Evolutionary conservation across 2,113 vertebrate species (phyloP).

Genomic region (Ammospiza nelsoni): DNA sequence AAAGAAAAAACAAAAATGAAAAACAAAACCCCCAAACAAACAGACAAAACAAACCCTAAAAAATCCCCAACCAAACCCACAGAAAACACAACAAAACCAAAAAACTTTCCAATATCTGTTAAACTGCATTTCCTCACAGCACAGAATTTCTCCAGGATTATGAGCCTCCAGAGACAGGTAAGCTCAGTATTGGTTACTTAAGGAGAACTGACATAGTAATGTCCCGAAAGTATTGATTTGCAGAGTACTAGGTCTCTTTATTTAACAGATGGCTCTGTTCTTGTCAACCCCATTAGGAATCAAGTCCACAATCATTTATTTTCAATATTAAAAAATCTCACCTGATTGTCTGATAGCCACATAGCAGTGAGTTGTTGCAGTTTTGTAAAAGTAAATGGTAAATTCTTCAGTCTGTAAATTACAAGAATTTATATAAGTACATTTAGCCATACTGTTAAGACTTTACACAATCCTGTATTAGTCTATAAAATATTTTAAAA

Average conservation of each 20-base stretch:
- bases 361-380: conserved; percentile 95
- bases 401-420: conserved; percentile 87
- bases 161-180: background rate
- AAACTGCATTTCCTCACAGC: background rate
- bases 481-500: background rate
- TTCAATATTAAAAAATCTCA: conserved; percentile 57
- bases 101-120: background rate
- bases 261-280: background rate
- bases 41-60: background rate
- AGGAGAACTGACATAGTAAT: background rate
- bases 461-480: background rate
- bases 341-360: conserved; percentile 99
- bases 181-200: background rate
- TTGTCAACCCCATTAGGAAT: background rate
- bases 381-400: conserved; percentile 96
- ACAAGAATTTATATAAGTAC: conserved; percentile 12
- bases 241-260: background rate
- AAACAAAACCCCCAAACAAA: background rate
- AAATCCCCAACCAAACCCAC: background rate
- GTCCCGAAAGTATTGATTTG: background rate
- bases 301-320: background rate
- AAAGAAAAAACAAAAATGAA: too few relatives aligned
- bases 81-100: background rate
- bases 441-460: background rate
- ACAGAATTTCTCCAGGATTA: background rate